phyloP scores from a whole-genome alignment of 2,888 invertebrate species.

The Synergus laeviventris region DNA sequence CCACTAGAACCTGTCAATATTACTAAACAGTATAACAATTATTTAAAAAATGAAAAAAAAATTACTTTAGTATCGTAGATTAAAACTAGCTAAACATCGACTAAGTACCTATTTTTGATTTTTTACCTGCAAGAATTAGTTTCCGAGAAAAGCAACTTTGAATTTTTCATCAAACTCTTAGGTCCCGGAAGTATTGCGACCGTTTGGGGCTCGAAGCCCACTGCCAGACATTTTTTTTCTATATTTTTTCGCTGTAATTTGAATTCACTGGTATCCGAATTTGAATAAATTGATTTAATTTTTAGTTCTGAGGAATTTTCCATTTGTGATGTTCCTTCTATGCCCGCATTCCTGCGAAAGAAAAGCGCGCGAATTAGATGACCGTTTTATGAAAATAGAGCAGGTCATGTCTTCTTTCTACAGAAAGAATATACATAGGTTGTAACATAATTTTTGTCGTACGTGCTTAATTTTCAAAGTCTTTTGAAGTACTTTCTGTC shows the following conservation, averaged over 20 bases:
- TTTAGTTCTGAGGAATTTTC: background rate
- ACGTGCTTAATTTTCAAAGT: no score
- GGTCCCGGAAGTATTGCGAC: background rate
- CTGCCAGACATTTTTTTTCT: background rate
- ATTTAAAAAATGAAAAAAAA: background rate
- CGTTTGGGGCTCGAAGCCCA: slow-evolving; percentile 9
- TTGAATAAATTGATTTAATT: background rate
- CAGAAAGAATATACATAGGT: no score
- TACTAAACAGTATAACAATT: background rate
- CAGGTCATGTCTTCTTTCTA: no score
- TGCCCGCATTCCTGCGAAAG: background rate
- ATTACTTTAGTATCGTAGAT: background rate
- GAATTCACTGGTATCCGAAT: background rate
- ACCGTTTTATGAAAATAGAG: no score
- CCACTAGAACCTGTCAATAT: background rate
- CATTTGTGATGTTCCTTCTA: background rate
- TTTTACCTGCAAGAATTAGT: background rate
- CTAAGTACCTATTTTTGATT: background rate
- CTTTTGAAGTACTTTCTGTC: no score
- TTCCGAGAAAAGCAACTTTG: background rate
- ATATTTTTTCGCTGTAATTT: background rate
- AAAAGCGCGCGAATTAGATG: background rate
- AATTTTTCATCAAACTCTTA: background rate
- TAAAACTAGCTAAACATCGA: background rate
- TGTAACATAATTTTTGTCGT: no score